Evolutionary conservation across 2,113 vertebrate genomes (phyloP).

Genomic region (Oreotrochilus melanogaster): DNA sequence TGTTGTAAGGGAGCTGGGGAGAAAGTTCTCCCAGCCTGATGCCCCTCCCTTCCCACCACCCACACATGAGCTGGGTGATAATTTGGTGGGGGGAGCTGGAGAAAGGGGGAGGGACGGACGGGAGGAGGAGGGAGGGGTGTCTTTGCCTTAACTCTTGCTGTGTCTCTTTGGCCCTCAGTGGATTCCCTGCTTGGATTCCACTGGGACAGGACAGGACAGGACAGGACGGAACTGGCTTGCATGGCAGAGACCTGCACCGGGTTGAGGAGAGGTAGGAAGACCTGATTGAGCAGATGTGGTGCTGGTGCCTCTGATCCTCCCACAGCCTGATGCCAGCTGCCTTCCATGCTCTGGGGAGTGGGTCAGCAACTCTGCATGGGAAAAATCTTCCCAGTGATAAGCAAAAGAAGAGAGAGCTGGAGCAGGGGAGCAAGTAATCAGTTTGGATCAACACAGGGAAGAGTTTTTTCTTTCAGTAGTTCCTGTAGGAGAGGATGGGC

Average conservation of each 20-base stretch:
- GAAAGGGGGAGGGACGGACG: conserved; percentile 13
- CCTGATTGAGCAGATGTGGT: background rate
- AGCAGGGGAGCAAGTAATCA: background rate
- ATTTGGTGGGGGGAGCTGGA: background rate
- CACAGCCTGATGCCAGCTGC: background rate
- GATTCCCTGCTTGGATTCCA: background rate
- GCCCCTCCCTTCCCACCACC: conserved; percentile 27
- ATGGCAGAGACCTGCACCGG: background rate
- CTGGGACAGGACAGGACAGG: background rate
- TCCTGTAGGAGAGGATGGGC: background rate
- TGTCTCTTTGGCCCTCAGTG: background rate
- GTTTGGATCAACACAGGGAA: background rate
- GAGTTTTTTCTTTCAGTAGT: background rate
- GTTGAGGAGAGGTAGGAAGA: conserved; percentile 13
- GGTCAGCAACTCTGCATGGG: background rate
- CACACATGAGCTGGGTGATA: background rate
- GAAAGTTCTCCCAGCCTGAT: background rate
- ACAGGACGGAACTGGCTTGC: background rate
- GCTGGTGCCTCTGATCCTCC: fast-evolving
- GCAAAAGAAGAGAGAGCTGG: background rate
- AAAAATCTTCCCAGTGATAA: fast-evolving
- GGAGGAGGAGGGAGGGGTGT: conserved; percentile 19
- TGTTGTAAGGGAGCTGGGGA: background rate
- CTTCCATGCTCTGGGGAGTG: fast-evolving
- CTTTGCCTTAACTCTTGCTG: background rate